Conservation (phyloP, 1,140 invertebrate genomes). For the Cotesia chilonis region DNA sequence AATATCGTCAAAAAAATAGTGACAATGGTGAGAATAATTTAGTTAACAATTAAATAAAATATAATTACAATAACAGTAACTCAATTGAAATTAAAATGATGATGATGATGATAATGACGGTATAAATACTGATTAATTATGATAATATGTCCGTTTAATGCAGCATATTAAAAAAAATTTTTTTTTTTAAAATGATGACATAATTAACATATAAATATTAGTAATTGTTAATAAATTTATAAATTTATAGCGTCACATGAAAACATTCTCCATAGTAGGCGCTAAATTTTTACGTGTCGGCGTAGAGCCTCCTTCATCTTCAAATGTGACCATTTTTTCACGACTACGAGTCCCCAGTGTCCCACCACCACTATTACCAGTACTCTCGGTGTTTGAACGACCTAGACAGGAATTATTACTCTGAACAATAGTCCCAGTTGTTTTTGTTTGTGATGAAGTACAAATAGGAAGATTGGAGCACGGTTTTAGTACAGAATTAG, state of each 20-base stretch:
- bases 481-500: slow-evolving; percentile 52
- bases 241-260: slow-evolving; percentile 68
- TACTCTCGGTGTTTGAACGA: slow-evolving; percentile 41
- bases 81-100: no score
- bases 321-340: slow-evolving; percentile 85
- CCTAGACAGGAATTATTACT: slow-evolving; percentile 29
- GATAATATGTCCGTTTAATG: no score
- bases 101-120: no score
- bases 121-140: no score
- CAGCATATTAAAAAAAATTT: neutral
- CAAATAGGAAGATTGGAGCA: slow-evolving; percentile 35
- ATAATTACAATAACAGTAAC: neutral
- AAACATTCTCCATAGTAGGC: slow-evolving; percentile 66
- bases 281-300: slow-evolving; percentile 58
- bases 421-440: slow-evolving; percentile 30
- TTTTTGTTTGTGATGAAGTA: slow-evolving; percentile 45
- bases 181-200: neutral
- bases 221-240: slow-evolving; percentile 5
- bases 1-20: no score
- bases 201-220: neutral
- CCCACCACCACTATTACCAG: slow-evolving; percentile 48
- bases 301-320: slow-evolving; percentile 71
- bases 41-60: neutral
- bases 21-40: no score
- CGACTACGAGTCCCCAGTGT: slow-evolving; percentile 64